Evolutionary conservation across 2,888 invertebrate species (phyloP).

Genomic region (Dorcus hopei): DNA sequence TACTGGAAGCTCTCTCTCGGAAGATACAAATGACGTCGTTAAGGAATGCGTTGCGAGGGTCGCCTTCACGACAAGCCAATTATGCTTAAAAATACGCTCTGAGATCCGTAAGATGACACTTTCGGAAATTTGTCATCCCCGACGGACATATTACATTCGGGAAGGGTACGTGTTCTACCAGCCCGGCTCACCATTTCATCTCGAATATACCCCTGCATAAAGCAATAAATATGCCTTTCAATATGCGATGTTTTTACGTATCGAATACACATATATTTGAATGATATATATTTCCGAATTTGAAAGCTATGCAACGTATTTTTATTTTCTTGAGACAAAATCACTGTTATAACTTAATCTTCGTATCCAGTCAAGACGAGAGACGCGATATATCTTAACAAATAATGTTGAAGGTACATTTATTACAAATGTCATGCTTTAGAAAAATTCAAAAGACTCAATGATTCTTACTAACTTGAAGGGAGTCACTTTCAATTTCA

Average conservation of each 20-base stretch:
- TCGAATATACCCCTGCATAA: conserved; percentile 22
- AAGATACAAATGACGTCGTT: conserved; percentile 39
- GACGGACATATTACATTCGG: conserved; percentile 32
- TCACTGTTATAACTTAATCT: too few species aligned
- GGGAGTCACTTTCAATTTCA: too few species aligned
- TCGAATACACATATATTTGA: too few species aligned
- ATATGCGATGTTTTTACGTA: conserved; percentile 13
- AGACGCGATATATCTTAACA: too few species aligned
- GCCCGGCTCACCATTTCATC: conserved; percentile 9
- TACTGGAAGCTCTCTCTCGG: conserved; percentile 26
- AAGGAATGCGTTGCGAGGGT: conserved; percentile 33
- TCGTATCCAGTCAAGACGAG: too few species aligned
- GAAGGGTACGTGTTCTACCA: conserved; percentile 31
- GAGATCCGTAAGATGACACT: conserved; percentile 33
- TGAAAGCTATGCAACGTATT: too few species aligned
- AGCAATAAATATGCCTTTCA: conserved; percentile 29
- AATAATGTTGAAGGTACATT: too few species aligned
- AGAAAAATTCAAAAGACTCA: too few species aligned
- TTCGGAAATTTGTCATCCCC: conserved; percentile 37
- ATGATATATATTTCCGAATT: too few species aligned
- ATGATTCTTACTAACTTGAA: too few species aligned
- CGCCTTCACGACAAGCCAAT: conserved; percentile 32
- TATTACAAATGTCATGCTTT: too few species aligned
- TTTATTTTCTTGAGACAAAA: too few species aligned
- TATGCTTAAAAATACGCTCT: conserved; percentile 33